These are phyloP conservation scores for Ovis aries DNA, from an alignment of 2,113 vertebrate genomes.

Conservation along the genomic window ARS-UI_Ramb_v3.0 NC_056067.1:34047501-34048000, in stretches of 20 bases:
- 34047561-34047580: neutral
- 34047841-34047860: neutral
- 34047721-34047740: neutral
- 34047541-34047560: neutral
- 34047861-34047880: neutral
- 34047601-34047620: neutral
- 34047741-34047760: neutral
- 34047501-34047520: neutral
- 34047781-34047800: neutral
- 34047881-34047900: neutral
- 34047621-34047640: slow-evolving; percentile 28
- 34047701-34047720: slow-evolving; percentile 4
- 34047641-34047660: neutral
- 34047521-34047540: neutral
- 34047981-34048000: neutral
- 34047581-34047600: neutral
- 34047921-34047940: neutral
- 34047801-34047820: neutral
- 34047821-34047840: slow-evolving; percentile 36
- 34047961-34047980: neutral
- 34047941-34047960: neutral
- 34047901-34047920: neutral
- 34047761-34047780: neutral
- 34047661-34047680: neutral
- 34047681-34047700: slow-evolving; percentile 22